phyloP scores from a whole-genome alignment of 2,888 invertebrate species.

The Ormyrus thymus region DNA sequence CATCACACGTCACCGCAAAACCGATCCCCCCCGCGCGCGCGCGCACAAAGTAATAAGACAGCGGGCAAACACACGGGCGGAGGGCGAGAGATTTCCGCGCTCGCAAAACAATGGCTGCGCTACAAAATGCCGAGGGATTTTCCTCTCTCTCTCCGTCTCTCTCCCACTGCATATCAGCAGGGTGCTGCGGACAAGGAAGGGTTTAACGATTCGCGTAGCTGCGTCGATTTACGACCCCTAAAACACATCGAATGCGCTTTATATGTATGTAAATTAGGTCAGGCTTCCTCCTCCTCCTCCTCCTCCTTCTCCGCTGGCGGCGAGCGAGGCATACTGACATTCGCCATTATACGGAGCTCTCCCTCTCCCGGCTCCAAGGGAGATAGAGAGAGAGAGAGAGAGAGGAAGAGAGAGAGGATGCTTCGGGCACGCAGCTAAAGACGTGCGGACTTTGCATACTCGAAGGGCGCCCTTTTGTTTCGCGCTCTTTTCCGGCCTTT shows the following conservation, averaged over 20 bases:
- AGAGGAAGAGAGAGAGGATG: background rate
- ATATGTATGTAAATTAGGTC: constrained; percentile 76
- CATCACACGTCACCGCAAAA: background rate
- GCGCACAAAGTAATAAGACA: constrained; percentile 36
- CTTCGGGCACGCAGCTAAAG: no score
- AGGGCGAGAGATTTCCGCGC: constrained; percentile 27
- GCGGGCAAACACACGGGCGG: background rate
- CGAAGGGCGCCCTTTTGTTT: constrained; percentile 2
- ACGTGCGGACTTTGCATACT: constrained; percentile 3
- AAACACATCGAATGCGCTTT: constrained; percentile 75
- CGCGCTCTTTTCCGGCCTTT: constrained; percentile 17
- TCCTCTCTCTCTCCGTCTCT: constrained; percentile 13
- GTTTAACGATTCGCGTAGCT: constrained; percentile 75
- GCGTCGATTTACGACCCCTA: constrained; percentile 75
- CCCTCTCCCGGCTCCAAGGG: constrained; percentile 33
- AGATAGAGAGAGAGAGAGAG: background rate
- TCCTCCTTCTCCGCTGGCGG: constrained; percentile 8
- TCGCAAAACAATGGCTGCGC: constrained; percentile 40
- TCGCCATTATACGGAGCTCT: constrained; percentile 49
- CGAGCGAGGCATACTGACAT: constrained; percentile 45
- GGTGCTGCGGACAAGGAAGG: constrained; percentile 71
- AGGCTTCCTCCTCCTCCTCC: constrained; percentile 60
- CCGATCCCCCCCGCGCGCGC: background rate
- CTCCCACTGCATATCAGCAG: constrained; percentile 44
- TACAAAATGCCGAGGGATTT: constrained; percentile 54